These are phyloP conservation scores for Leptonema lineaticorne DNA, from an alignment of 1,140 invertebrate species.

Conservation along the genomic window DNA sequence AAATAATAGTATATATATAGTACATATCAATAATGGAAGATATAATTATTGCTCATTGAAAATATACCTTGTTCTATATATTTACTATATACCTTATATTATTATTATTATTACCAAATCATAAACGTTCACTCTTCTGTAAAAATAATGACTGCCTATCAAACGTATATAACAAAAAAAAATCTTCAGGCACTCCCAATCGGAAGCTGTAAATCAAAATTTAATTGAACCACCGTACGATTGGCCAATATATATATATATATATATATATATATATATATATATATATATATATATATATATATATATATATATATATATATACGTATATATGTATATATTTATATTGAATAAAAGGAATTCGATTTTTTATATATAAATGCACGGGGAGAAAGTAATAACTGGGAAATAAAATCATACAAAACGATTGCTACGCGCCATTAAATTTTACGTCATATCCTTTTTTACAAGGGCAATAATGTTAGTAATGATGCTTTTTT, in stretches of 20 bases:
- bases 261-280: not conserved
- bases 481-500: not conserved
- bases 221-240: not conserved
- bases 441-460: not conserved
- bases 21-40: no score
- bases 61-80: no score
- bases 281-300: not conserved
- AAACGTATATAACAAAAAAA: not conserved
- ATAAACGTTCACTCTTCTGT: not conserved
- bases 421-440: not conserved
- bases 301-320: not conserved
- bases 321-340: not conserved
- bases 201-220: constrained; percentile 2
- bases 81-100: no score
- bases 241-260: not conserved
- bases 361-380: no score
- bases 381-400: not conserved
- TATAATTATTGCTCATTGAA: no score
- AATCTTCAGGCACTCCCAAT: not conserved
- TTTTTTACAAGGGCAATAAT: not conserved
- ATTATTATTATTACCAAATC: no score
- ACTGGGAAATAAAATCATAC: not conserved
- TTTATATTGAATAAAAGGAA: no score
- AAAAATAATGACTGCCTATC: constrained; percentile 6
- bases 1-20: no score